Percentiles rank a stretch among this genome's conserved stretches.
phyloP scores from a whole-genome alignment of 2,113 vertebrate genomes.

The Panthera leo region DNA sequence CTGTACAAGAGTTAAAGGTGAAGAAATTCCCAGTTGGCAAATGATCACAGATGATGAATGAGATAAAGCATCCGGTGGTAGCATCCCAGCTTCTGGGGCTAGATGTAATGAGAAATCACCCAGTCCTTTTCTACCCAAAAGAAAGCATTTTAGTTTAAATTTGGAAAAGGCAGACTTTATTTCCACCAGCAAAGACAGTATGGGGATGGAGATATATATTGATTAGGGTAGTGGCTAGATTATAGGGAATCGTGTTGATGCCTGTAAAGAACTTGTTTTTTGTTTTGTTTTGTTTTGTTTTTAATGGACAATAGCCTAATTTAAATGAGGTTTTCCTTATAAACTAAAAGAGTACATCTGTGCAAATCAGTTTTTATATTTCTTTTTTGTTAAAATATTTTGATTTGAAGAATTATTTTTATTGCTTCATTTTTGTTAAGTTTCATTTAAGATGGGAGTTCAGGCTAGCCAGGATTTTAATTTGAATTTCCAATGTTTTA shows the following conservation, averaged over 20 bases:
- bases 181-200: neutral
- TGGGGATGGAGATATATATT: neutral
- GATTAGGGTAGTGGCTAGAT: too few relatives aligned
- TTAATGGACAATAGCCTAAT: neutral
- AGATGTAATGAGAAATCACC: neutral
- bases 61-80: neutral
- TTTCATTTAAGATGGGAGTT: neutral
- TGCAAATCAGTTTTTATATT: neutral
- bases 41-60: neutral
- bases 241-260: neutral
- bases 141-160: constrained; percentile 22
- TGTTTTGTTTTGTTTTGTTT: neutral
- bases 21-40: neutral
- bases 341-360: neutral
- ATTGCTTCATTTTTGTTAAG: constrained; percentile 22
- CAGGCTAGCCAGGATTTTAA: constrained; percentile 19
- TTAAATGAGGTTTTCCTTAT: constrained; percentile 12
- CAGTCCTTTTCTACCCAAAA: neutral
- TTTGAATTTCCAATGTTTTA: constrained; percentile 50
- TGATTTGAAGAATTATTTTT: constrained; percentile 38
- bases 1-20: neutral
- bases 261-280: neutral
- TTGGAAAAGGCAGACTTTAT: neutral
- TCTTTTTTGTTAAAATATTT: constrained; percentile 44
- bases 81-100: neutral